Conservation (phyloP, 2,797 vertebrate species). For the Micrastur ruficollis region DNA sequence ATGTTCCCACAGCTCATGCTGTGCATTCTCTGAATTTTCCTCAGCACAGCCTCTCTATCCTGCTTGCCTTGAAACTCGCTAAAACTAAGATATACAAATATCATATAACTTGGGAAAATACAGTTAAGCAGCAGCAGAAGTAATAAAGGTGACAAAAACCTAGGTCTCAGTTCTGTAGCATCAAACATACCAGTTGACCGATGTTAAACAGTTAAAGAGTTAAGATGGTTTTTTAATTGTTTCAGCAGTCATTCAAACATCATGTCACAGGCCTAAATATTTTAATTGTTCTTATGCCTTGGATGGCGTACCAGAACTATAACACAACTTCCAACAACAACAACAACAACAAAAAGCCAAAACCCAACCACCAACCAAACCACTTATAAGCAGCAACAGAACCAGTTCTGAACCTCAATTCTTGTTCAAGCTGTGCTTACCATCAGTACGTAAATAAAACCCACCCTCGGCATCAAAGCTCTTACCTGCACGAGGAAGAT, state of each 20-base stretch:
- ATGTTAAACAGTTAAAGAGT: background rate
- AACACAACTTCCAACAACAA: background rate
- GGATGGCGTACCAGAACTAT: background rate
- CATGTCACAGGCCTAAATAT: background rate
- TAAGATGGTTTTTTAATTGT: background rate
- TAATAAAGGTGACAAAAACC: background rate
- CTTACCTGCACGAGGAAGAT: conserved; percentile 99
- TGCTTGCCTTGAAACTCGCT: background rate
- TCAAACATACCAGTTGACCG: background rate
- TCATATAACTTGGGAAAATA: background rate
- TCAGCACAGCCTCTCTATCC: background rate
- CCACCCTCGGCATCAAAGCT: background rate
- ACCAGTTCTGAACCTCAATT: background rate
- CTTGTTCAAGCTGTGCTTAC: background rate
- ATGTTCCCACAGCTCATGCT: background rate
- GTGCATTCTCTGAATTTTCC: background rate
- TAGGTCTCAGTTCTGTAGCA: background rate
- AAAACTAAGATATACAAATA: background rate
- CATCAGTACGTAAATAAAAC: background rate
- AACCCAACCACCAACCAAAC: background rate
- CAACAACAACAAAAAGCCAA: background rate
- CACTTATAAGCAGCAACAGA: background rate
- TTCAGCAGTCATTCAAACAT: background rate
- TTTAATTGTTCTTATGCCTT: background rate
- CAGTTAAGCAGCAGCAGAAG: background rate